Evolutionary conservation across 2,113 vertebrate genomes (phyloP).

Genomic region (Empidonax alnorum): DNA sequence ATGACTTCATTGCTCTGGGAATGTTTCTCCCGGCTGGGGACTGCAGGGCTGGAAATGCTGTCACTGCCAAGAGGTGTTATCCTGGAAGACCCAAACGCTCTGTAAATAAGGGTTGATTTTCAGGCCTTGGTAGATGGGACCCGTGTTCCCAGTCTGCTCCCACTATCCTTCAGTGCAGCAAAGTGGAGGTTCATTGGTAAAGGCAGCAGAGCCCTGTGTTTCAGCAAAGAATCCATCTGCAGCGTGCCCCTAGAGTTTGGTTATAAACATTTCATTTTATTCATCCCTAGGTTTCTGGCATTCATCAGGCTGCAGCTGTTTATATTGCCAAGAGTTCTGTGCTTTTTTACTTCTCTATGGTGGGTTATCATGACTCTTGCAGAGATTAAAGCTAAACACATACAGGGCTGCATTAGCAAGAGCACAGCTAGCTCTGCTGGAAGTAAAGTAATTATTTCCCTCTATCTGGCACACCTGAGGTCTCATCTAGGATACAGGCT

Average conservation of each 20-base stretch:
- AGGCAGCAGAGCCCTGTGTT: not conserved
- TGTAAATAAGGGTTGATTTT: not conserved
- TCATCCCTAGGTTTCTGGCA: constrained; percentile 18
- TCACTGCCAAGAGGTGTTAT: not conserved
- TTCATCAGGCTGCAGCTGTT: not conserved
- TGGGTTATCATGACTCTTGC: not conserved
- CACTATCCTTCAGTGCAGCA: not conserved
- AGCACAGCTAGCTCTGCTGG: not conserved
- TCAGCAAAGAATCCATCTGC: not conserved
- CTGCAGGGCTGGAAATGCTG: not conserved
- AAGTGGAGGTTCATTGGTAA: not conserved
- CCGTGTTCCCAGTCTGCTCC: not conserved
- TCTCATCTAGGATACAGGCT: not conserved
- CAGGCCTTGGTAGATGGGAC: not conserved
- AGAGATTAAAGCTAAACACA: constrained; percentile 13
- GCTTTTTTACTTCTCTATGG: not conserved
- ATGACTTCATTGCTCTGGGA: not conserved
- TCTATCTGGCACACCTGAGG: not conserved
- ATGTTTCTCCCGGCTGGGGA: rapidly evolving
- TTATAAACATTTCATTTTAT: not conserved
- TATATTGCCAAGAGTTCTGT: not conserved
- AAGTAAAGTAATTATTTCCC: not conserved
- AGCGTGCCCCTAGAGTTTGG: not conserved
- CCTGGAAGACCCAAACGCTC: not conserved
- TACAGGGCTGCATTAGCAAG: not conserved